Evolutionary conservation across 1,140 invertebrate genomes (phyloP).

Genomic region (Mya arenaria): DNA sequence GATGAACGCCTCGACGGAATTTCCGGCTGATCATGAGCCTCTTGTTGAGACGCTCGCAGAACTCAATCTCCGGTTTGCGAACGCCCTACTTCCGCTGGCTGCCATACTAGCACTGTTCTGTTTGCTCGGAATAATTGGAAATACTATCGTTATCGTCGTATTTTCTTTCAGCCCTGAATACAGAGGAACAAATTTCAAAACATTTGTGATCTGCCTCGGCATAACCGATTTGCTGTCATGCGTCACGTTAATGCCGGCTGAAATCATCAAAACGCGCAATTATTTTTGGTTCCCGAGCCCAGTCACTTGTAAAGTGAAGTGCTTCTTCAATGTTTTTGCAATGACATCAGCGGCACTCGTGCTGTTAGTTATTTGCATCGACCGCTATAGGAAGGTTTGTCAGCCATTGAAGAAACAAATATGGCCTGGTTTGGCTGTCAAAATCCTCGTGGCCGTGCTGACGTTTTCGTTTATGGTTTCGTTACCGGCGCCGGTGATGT

Average conservation of each 20-base stretch:
- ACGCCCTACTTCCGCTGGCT: constrained; percentile 18
- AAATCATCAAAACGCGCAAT: constrained; percentile 35
- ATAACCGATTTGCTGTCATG: constrained; percentile 36
- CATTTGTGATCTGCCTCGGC: constrained; percentile 36
- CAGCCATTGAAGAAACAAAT: constrained; percentile 41
- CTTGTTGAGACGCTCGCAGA: constrained; percentile 10
- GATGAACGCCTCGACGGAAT: too few relatives aligned
- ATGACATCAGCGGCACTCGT: neutral
- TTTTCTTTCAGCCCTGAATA: constrained; percentile 20
- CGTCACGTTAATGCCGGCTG: constrained; percentile 25
- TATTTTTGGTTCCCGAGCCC: constrained; percentile 15
- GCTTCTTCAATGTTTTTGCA: constrained; percentile 46
- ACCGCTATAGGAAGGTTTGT: constrained; percentile 40
- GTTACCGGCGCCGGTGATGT: constrained; percentile 32
- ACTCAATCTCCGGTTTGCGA: constrained; percentile 29
- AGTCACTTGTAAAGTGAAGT: constrained; percentile 44
- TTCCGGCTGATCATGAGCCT: too few relatives aligned
- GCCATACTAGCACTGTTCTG: constrained; percentile 36
- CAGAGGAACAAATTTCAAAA: constrained; percentile 36
- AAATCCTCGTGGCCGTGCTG: neutral
- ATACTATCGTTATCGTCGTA: constrained; percentile 31
- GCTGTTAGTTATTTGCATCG: constrained; percentile 35
- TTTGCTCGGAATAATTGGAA: constrained; percentile 45
- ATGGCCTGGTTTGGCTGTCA: neutral
- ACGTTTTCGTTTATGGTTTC: constrained; percentile 12